phyloP scores from a whole-genome alignment of 2,113 vertebrate genomes.

The Carlito syrichta region DNA sequence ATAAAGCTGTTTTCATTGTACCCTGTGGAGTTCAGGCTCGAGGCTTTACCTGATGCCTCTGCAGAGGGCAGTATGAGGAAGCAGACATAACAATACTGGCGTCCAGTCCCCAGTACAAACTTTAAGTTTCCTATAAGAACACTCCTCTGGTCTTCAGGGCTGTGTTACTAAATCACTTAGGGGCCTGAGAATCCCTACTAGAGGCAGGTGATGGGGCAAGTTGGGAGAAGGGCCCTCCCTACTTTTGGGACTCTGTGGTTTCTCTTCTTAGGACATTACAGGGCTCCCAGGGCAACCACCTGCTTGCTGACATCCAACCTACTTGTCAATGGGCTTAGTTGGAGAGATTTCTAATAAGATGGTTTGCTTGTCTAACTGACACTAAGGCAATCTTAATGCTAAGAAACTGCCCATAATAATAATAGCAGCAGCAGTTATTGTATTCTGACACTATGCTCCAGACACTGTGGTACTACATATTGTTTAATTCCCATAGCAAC shows the following conservation, averaged over 20 bases:
- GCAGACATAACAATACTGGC: background rate
- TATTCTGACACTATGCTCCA: background rate
- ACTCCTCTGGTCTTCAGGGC: background rate
- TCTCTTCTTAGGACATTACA: background rate
- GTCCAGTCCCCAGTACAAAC: background rate
- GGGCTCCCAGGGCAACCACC: background rate
- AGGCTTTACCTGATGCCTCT: background rate
- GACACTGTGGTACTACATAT: background rate
- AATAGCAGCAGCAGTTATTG: background rate
- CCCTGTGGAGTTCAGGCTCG: background rate
- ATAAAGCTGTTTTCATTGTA: conserved; percentile 16
- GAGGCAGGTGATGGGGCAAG: background rate
- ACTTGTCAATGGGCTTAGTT: background rate
- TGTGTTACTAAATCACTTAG: background rate
- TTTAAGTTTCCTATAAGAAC: background rate
- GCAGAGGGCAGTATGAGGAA: background rate
- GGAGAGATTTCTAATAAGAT: background rate
- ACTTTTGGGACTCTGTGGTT: background rate
- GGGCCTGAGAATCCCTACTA: background rate
- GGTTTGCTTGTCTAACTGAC: background rate
- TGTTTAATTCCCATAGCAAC: background rate
- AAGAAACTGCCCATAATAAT: background rate
- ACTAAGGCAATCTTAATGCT: background rate
- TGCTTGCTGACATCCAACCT: background rate
- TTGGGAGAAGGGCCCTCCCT: background rate